A percentile compares a stretch with the other conserved stretches of the same genome.
These are phyloP conservation scores for Caenorhabditis doughertyi DNA, from an alignment of 2,888 invertebrate genomes.

Conservation along the genomic window DNA sequence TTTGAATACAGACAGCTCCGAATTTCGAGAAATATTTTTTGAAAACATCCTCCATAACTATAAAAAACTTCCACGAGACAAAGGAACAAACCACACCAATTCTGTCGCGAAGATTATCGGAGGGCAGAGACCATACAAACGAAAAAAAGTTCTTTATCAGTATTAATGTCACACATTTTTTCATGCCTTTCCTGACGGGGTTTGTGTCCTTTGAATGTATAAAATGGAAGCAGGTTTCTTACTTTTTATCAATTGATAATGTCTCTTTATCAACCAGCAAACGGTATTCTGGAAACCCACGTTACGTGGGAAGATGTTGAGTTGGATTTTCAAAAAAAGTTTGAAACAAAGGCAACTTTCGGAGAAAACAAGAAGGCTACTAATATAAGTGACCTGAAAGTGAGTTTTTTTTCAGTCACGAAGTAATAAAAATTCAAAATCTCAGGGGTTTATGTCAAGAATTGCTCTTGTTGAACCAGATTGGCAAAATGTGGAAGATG, in stretches of 20 bases:
- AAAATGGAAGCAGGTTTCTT: too few relatives aligned
- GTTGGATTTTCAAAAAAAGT: slow-evolving; percentile 21
- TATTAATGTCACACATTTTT: too few relatives aligned
- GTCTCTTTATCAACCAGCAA: slow-evolving; percentile 17
- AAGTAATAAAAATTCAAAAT: neutral
- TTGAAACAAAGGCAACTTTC: slow-evolving; percentile 22
- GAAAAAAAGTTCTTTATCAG: too few relatives aligned
- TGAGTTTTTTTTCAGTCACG: neutral
- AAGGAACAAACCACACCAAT: too few relatives aligned
- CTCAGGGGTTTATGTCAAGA: slow-evolving; percentile 62
- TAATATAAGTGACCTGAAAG: slow-evolving; percentile 41
- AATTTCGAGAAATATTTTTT: too few relatives aligned
- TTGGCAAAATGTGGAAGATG: slow-evolving; percentile 35
- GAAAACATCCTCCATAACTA: too few relatives aligned
- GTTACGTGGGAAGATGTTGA: slow-evolving; percentile 54
- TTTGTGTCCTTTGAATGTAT: too few relatives aligned
- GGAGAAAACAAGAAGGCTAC: slow-evolving; percentile 33
- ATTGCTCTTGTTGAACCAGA: slow-evolving; percentile 59
- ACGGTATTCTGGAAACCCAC: slow-evolving; percentile 49
- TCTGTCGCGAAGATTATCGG: too few relatives aligned
- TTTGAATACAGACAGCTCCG: too few relatives aligned
- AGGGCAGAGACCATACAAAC: too few relatives aligned
- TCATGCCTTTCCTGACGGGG: too few relatives aligned
- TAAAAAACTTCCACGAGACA: too few relatives aligned
- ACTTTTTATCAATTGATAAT: slow-evolving; percentile 10